Evolutionary conservation across 2,888 invertebrate genomes (phyloP).

Genomic region (Fragum sueziense): DNA sequence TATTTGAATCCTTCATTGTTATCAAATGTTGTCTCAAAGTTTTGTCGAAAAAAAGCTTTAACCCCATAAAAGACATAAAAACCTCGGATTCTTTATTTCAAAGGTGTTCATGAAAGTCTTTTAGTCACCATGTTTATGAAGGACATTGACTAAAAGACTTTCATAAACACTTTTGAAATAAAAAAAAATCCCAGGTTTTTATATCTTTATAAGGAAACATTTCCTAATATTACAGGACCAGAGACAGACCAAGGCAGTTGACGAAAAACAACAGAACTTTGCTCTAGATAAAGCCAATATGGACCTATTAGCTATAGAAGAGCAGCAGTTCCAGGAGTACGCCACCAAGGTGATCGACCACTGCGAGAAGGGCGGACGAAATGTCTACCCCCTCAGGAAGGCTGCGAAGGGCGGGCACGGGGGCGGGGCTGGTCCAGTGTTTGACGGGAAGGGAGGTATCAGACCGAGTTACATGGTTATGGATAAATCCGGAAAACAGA

Average conservation of each 20-base stretch:
- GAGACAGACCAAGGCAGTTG: constrained; percentile 57
- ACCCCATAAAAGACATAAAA: no score
- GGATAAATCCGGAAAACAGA: constrained; percentile 79
- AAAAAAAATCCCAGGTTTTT: no score
- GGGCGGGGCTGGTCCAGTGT: constrained; percentile 79
- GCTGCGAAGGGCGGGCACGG: constrained; percentile 79
- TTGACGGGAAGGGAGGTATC: constrained; percentile 80
- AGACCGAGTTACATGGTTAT: constrained; percentile 80
- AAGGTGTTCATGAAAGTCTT: no score
- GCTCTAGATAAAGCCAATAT: constrained; percentile 77
- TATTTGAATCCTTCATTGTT: no score
- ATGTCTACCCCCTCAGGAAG: constrained; percentile 79
- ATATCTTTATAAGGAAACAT: no score
- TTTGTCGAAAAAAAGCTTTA: no score
- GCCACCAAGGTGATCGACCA: constrained; percentile 81
- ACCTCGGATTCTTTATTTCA: no score
- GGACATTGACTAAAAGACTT: no score
- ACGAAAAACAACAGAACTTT: constrained; percentile 61
- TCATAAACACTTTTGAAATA: no score
- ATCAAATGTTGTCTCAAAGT: no score
- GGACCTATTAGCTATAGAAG: constrained; percentile 78
- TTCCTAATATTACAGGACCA: constrained; percentile 40
- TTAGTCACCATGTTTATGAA: no score
- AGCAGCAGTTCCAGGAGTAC: constrained; percentile 82
- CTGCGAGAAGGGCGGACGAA: constrained; percentile 80